Evolutionary conservation across 2,888 invertebrate species (phyloP), one percentile per base, ranked within the genome.

Genomic region (Paralinhomoeus sp.): DNA sequence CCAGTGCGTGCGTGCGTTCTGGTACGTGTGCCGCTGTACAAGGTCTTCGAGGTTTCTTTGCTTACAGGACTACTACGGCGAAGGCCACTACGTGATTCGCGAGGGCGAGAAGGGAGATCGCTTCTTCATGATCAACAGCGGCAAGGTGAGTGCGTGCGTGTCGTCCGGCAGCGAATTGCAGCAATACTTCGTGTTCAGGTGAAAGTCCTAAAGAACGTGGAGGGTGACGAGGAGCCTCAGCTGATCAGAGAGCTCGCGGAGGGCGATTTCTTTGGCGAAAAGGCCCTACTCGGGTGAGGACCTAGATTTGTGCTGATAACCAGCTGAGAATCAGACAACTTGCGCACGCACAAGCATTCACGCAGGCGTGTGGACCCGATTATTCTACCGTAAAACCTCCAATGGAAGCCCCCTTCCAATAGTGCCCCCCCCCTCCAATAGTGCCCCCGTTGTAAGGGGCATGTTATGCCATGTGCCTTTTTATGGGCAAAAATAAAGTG

Each of bases 181-280:
- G n/a, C 9, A 5, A 5, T 21, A 9, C 7, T n/a, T 7, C 3
- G 7, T 42, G 56, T 57, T 9, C 54, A 64, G 53, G 64, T 65
- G n/a, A 56, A 57, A 47, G 62, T 66, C 18, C 66, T 64, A 1
- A 63, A 63, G 44, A 54, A 56, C 45, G 50, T 63, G 47, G 54
- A 56, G 56, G 67, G 65, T 17, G 57, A 62, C 45, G 54, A 58
- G 0, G 67, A 70, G 45, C 77, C 78, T 49, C 68, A 72, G 48
- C 69, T 75, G 18, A 75, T 84, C 22, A 75, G 78, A 12, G 68
- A 71, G 13, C 69, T 82, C 22, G 71, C 72, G 24, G 73, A 76
- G 36, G 84, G 84, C 0, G 75, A 81, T 48, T 85, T 78, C 63
- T 85, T 85, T 62, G 85, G 85, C 0, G 84, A 85, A 58, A 76